Conservation (phyloP, 2,888 invertebrate genomes). For the Nysson spinosus region DNA sequence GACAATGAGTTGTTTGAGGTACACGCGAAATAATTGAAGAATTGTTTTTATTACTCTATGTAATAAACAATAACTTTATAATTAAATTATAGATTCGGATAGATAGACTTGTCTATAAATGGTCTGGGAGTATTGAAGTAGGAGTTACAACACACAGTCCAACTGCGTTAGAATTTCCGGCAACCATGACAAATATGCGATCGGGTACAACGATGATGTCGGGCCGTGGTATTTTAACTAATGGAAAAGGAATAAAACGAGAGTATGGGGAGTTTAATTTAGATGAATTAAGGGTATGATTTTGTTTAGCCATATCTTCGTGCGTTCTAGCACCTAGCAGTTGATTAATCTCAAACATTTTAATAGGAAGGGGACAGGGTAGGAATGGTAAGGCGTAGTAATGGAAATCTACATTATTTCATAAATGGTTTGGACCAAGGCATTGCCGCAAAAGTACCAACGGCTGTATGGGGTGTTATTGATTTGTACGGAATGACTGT, state of each 20-base stretch:
- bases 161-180: constrained; percentile 91
- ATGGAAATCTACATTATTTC: constrained; percentile 93
- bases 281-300: constrained; percentile 92
- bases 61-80: neutral
- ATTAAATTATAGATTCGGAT: constrained; percentile 84
- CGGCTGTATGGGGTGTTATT: constrained; percentile 94
- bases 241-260: constrained; percentile 94
- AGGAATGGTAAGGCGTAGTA: constrained; percentile 91
- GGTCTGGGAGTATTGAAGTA: constrained; percentile 96
- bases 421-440: constrained; percentile 97
- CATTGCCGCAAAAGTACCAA: constrained; percentile 89
- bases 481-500: constrained; percentile 97
- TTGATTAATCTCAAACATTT: too few species aligned
- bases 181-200: constrained; percentile 98
- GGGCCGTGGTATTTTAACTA: constrained; percentile 96
- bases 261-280: constrained; percentile 96
- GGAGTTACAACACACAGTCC: constrained; percentile 97
- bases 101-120: constrained; percentile 94
- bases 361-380: constrained; percentile 92
- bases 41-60: too few species aligned
- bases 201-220: constrained; percentile 96
- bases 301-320: too few species aligned
- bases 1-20: constrained; percentile 95
- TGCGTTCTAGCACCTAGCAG: too few species aligned
- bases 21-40: neutral